These are phyloP conservation scores for Hyalella azteca DNA, from an alignment of 2,888 invertebrate genomes.

Conservation along the genomic window DNA sequence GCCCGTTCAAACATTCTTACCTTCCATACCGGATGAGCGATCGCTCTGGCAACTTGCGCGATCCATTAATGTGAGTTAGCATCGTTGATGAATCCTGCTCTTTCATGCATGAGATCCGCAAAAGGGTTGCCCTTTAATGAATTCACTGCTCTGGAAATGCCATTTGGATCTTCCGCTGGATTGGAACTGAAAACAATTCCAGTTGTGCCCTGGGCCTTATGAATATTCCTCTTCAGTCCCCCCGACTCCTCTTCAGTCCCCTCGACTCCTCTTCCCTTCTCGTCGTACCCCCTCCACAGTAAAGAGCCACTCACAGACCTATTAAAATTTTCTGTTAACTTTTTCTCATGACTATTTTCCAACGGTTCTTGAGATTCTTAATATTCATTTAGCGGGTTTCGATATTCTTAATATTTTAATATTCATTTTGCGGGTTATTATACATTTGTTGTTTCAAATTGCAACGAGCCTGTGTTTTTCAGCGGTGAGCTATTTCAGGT, in stretches of 20 bases:
- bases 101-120: conserved; percentile 10
- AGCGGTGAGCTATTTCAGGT: too few species aligned
- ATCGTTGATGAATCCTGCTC: conserved; percentile 21
- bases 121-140: conserved; percentile 26
- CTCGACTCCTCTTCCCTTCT: not conserved
- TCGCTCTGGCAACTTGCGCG: not conserved
- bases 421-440: too few species aligned
- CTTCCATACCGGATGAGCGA: not conserved
- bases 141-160: conserved; percentile 28
- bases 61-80: conserved; percentile 6
- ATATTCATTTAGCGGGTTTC: too few species aligned
- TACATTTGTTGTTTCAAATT: too few species aligned
- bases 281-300: not conserved
- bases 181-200: conserved; percentile 33
- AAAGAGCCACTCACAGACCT: not conserved
- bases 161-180: conserved; percentile 30
- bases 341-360: too few species aligned
- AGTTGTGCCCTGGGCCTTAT: not conserved
- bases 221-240: conserved; percentile 22
- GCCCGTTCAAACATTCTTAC: not conserved
- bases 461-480: too few species aligned
- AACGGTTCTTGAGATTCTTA: too few species aligned
- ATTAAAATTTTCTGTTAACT: not conserved
- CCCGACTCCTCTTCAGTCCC: not conserved
- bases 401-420: too few species aligned